Conservation (phyloP, 2,113 vertebrate species). For the Pseudorhombus dupliciocellatus region DNA sequence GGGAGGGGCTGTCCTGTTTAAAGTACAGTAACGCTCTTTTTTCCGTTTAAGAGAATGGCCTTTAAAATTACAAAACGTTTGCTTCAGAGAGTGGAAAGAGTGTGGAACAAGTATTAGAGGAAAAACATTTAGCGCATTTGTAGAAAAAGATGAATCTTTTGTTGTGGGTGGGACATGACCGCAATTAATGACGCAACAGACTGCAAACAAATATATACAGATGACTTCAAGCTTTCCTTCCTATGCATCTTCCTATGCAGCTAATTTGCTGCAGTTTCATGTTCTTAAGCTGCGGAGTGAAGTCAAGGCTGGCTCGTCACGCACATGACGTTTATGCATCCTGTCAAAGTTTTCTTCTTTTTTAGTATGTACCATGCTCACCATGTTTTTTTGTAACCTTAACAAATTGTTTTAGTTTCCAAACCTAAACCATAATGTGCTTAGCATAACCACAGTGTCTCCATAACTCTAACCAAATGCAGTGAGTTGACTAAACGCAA, state of each 20-base stretch:
- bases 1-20: constrained; percentile 34
- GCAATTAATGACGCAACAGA: constrained; percentile 12
- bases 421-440: constrained; percentile 45
- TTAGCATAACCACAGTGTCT: constrained; percentile 49
- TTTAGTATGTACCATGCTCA: neutral
- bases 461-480: constrained; percentile 26
- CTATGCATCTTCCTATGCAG: constrained; percentile 19
- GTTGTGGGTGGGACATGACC: constrained; percentile 6
- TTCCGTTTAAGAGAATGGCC: constrained; percentile 42
- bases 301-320: constrained; percentile 17
- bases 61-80: constrained; percentile 34
- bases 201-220: constrained; percentile 33
- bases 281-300: neutral
- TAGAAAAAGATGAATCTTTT: constrained; percentile 11
- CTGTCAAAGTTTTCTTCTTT: constrained; percentile 22
- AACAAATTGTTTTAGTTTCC: constrained; percentile 41
- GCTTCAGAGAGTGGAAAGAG: constrained; percentile 38
- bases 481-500: constrained; percentile 30
- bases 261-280: constrained; percentile 38
- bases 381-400: constrained; percentile 35
- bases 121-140: constrained; percentile 12
- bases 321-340: constrained; percentile 5
- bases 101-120: constrained; percentile 11
- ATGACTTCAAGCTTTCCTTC: constrained; percentile 18
- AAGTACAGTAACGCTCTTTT: constrained; percentile 39